These are phyloP conservation scores for Sebastes iracundus DNA, from an alignment of 2,797 vertebrate genomes.

Conservation along the genomic window DNA sequence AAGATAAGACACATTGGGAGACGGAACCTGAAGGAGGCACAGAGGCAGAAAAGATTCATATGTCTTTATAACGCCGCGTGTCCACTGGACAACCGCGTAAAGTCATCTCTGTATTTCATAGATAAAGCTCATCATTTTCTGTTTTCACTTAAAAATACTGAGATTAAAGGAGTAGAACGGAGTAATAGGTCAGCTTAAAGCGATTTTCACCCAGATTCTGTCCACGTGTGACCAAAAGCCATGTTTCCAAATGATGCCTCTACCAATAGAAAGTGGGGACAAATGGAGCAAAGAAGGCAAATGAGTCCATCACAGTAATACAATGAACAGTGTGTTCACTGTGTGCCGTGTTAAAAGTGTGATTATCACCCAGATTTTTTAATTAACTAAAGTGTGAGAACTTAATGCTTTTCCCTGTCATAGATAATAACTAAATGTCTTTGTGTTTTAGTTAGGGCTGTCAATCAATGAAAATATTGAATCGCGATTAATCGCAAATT, in stretches of 20 bases:
- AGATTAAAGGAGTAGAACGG: background rate
- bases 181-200: background rate
- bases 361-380: background rate
- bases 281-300: background rate
- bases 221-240: background rate
- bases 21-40: constrained; percentile 22
- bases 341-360: background rate
- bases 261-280: background rate
- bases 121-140: constrained; percentile 15
- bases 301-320: background rate
- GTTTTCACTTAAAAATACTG: background rate
- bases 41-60: constrained; percentile 30
- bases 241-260: background rate
- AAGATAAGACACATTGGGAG: constrained; percentile 20
- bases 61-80: constrained; percentile 17
- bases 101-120: constrained; percentile 8
- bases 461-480: too few species aligned
- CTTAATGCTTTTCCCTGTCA: background rate
- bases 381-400: background rate
- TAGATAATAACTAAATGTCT: background rate
- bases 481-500: too few species aligned
- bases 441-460: background rate
- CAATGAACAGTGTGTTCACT: background rate
- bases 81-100: background rate
- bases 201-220: background rate